phyloP scores from a whole-genome alignment of 2,113 vertebrate species.

The Archocentrus centrarchus region DNA sequence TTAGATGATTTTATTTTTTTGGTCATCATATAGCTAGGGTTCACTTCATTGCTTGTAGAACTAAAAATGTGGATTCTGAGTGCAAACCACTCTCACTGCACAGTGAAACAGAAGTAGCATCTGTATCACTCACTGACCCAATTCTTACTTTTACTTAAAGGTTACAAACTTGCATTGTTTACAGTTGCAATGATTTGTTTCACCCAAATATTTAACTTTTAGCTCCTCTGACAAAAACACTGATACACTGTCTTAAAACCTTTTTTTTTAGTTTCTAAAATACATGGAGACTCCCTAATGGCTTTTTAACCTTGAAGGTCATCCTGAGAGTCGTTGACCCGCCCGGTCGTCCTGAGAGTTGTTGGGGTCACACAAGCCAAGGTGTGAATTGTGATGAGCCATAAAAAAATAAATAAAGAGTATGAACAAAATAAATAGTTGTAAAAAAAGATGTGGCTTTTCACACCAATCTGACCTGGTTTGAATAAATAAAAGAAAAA shows the following conservation, averaged over 20 bases:
- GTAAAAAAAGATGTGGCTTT: background rate
- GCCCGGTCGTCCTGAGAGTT: background rate
- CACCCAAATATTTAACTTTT: too few species aligned
- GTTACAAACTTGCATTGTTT: background rate
- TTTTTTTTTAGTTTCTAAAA: background rate
- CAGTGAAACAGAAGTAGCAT: background rate
- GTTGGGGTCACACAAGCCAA: background rate
- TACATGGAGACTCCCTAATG: background rate
- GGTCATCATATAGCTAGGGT: background rate
- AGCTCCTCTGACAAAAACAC: background rate
- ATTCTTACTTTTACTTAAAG: background rate
- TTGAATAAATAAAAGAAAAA: conserved; percentile 3
- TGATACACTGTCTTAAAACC: fast-evolving
- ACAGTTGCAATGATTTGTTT: background rate
- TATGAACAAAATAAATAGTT: conserved; percentile 2
- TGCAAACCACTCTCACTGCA: background rate
- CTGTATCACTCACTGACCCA: background rate
- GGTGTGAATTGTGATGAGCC: background rate
- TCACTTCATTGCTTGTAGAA: conserved; percentile 30
- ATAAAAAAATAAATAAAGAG: background rate
- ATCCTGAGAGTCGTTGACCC: background rate
- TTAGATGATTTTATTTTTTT: conserved; percentile 11
- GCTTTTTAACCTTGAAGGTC: background rate
- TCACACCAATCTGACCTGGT: conserved; percentile 4
- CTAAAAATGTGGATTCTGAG: conserved; percentile 11